Percentiles rank a stretch among this genome's conserved stretches.
Evolutionary conservation across 2,113 vertebrate species (phyloP).

Genomic region (Gobiocypris rarus): DNA sequence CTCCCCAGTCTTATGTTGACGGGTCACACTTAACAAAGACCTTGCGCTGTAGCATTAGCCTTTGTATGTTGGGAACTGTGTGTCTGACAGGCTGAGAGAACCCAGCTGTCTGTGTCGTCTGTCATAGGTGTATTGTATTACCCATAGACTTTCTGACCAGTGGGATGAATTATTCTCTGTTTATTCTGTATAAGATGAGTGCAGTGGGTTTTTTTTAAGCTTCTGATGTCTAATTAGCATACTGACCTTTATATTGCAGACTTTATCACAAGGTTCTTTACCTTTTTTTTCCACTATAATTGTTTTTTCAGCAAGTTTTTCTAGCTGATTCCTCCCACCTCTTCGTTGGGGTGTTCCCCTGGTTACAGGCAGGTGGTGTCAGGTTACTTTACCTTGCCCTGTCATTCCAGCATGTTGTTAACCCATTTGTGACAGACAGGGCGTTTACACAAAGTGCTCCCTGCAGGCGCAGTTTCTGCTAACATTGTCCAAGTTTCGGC

Average conservation of each 20-base stretch:
- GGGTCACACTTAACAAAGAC: conserved; percentile 68
- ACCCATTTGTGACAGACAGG: conserved; percentile 62
- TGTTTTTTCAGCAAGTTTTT: conserved; percentile 49
- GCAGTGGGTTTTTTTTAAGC: neutral
- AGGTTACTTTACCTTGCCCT: conserved; percentile 74
- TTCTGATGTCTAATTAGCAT: neutral
- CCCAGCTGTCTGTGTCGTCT: conserved; percentile 7
- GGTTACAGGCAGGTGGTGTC: conserved; percentile 74
- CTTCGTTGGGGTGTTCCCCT: conserved; percentile 61
- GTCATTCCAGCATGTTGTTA: conserved; percentile 67
- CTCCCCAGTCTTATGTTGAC: conserved; percentile 61
- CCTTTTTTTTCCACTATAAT: neutral
- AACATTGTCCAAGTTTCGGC: conserved; percentile 60
- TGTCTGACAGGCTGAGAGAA: conserved; percentile 40
- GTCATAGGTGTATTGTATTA: conserved; percentile 6
- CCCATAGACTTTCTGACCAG: neutral
- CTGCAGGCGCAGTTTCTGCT: conserved; percentile 56
- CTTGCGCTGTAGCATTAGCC: conserved; percentile 31
- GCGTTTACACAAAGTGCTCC: conserved; percentile 52
- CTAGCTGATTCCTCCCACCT: conserved; percentile 59
- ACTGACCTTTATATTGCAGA: neutral
- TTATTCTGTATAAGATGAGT: neutral
- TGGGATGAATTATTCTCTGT: neutral
- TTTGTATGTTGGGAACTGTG: conserved; percentile 42
- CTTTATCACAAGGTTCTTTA: neutral